Percentiles rank a stretch among this genome's conserved stretches.
phyloP scores from a whole-genome alignment of 2,797 vertebrate genomes.

The Ammospiza maritima region DNA sequence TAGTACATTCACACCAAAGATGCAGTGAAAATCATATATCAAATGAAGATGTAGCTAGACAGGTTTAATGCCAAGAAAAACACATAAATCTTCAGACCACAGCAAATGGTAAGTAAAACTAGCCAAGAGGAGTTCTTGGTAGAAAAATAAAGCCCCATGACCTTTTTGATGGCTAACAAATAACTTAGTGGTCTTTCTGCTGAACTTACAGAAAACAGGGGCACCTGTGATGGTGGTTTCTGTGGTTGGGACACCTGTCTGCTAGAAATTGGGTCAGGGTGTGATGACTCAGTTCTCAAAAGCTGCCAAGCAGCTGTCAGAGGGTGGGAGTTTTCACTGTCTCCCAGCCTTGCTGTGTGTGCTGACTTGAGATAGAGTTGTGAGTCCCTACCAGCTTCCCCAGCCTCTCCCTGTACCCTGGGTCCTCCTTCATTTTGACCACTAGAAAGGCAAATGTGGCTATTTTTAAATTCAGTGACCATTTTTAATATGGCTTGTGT shows the following conservation, averaged over 20 bases:
- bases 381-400: background rate
- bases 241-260: constrained; percentile 48
- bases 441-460: background rate
- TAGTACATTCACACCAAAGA: background rate
- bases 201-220: background rate
- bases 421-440: background rate
- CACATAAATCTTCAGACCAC: background rate
- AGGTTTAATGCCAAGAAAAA: background rate
- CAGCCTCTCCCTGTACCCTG: background rate
- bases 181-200: background rate
- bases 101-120: background rate
- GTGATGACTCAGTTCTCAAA: constrained; percentile 30
- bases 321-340: background rate
- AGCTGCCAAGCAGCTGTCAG: constrained; percentile 44
- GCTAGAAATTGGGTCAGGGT: constrained; percentile 34
- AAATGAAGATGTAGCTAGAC: background rate
- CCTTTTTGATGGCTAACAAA: background rate
- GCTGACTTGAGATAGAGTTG: background rate
- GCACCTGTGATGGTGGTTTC: constrained; percentile 34
- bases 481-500: background rate
- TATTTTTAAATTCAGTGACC: background rate
- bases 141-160: background rate
- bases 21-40: background rate
- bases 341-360: background rate
- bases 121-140: background rate